Conservation (phyloP, 2,888 invertebrate genomes). For the Toxonevra muliebris region DNA sequence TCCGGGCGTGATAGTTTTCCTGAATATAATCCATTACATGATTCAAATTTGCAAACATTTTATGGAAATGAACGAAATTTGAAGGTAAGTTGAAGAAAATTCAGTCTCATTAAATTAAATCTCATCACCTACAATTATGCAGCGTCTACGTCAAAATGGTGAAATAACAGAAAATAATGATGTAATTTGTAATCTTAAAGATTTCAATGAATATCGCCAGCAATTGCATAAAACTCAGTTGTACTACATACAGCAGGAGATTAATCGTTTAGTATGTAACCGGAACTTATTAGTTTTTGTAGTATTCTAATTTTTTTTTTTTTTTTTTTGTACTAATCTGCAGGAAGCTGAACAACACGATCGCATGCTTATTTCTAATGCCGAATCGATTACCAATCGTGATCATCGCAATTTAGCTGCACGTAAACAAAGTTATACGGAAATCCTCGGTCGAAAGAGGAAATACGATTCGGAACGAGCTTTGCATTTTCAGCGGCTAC, state of each 20-base stretch:
- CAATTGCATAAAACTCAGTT: slow-evolving; percentile 70
- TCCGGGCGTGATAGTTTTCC: slow-evolving; percentile 51
- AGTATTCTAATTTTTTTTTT: not conserved
- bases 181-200: slow-evolving; percentile 72
- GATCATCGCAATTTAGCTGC: slow-evolving; percentile 49
- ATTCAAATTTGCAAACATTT: slow-evolving; percentile 69
- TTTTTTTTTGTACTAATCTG: not conserved
- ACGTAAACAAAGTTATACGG: slow-evolving; percentile 44
- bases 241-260: slow-evolving; percentile 66
- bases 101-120: slow-evolving; percentile 26
- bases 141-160: slow-evolving; percentile 67
- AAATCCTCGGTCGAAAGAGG: slow-evolving; percentile 49
- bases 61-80: slow-evolving; percentile 64
- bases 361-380: slow-evolving; percentile 54
- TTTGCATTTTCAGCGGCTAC: slow-evolving; percentile 38
- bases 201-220: slow-evolving; percentile 73
- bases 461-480: slow-evolving; percentile 41
- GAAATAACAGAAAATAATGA: slow-evolving; percentile 70
- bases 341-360: slow-evolving; percentile 55
- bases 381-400: slow-evolving; percentile 55
- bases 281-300: not conserved
- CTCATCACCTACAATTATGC: slow-evolving; percentile 34
- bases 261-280: slow-evolving; percentile 45
- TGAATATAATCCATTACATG: slow-evolving; percentile 70
- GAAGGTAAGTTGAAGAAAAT: slow-evolving; percentile 43